These are phyloP conservation scores for Cyrtodaria siliqua DNA, from an alignment of 2,888 invertebrate genomes.

Conservation along the genomic window DNA sequence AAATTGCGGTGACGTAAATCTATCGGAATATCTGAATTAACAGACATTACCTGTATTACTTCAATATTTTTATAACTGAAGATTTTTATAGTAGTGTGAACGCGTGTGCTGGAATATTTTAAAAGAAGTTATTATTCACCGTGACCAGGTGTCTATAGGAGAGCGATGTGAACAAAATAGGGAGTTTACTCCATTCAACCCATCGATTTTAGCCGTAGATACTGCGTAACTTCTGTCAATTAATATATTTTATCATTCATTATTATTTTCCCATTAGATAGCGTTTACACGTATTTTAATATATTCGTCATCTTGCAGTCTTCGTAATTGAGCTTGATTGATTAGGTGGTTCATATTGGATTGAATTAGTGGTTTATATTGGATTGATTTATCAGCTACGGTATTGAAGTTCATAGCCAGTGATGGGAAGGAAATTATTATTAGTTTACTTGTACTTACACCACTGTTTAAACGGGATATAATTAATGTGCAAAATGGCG, in stretches of 20 bases:
- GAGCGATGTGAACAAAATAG: not conserved
- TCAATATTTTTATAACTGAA: constrained; percentile 2
- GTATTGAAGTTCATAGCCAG: no score
- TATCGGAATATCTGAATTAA: no score
- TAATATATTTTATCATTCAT: no score
- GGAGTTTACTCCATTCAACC: not conserved
- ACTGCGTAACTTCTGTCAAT: not conserved
- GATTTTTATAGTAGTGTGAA: not conserved
- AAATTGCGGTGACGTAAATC: no score
- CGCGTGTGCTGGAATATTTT: constrained; percentile 41
- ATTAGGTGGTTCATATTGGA: no score
- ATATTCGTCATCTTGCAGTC: no score
- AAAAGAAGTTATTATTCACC: not conserved
- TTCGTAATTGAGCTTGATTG: no score
- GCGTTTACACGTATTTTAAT: no score
- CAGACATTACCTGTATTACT: not conserved
- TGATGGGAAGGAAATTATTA: no score
- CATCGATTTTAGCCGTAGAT: not conserved
- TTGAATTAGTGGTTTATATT: no score
- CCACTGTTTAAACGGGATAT: not conserved
- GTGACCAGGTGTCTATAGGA: constrained; percentile 25
- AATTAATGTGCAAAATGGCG: constrained; percentile 8
- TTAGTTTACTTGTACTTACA: no score
- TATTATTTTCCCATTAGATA: constrained; percentile 3
- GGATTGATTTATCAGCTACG: no score